Base-by-base conservation (phyloP, 1,140 invertebrate species). In the Patella vulgata region DNA sequence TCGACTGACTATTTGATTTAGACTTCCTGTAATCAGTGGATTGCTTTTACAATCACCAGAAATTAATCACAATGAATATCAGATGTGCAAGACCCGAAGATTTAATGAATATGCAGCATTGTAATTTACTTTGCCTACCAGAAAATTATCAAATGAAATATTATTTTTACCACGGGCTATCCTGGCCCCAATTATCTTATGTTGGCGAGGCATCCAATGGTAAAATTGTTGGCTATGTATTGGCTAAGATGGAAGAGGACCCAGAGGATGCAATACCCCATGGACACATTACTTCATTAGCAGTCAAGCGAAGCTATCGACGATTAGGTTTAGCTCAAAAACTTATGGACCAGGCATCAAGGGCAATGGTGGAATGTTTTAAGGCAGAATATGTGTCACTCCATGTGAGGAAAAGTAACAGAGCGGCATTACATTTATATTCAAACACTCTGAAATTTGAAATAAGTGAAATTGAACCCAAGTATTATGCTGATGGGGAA, bases 131-230 rank as follows among this genome's bases (percentile, higher is more conserved):
- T 39, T 99, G 98, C 83, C 85, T 99, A 68, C 98, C 98, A 14
- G 98, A 99, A 86, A 99, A 99, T 84, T 99, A 99, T 86, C 97
- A 99, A 83, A 98, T 99, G 95, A 99, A 99, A 86, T 99, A 99
- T 83, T 99, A 99, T 82, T 94, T 99, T 74, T 99, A 99, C 79
- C 97, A 99, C 86, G 96, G 96, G 2, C 87, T 99, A 0, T 98
- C 96, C 0, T 99, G 97, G 97, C 54, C 21, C 52, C 71, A 86
- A 81, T 86, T 99, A 0, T 98, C 96, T 74, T 99, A 98, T 85
- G 97, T 99, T 19, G 98, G 97, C n/a, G 97, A 99, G 86, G 96
- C 99, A 87, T 93, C 97, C 78, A 94, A 95, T 73, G 94, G 94
- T 25, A 88, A 90, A 74, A 96, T 99, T 84, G 96, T 99, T 47